These are phyloP conservation scores for Pempheris klunzingeri DNA, from an alignment of 2,797 vertebrate genomes.

Conservation along the genomic window DNA sequence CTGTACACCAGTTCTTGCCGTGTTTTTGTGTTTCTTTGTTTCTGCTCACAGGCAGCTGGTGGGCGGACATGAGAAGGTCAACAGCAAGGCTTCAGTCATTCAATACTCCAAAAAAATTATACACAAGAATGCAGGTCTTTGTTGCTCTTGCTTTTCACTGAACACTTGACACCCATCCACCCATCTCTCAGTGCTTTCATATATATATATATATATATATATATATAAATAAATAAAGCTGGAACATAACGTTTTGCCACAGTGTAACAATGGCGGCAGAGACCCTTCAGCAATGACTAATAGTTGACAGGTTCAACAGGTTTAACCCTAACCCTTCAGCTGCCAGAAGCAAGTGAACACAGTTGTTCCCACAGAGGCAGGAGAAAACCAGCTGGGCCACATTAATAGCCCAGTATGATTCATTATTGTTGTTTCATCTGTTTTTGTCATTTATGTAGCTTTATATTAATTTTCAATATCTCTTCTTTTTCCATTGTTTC, in stretches of 20 bases:
- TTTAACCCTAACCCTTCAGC: no score
- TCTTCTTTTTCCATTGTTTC: no score
- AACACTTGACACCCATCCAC: background rate
- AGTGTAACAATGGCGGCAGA: background rate
- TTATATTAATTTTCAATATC: no score
- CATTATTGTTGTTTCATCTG: no score
- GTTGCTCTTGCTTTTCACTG: constrained; percentile 6
- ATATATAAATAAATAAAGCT: background rate
- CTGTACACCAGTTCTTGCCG: background rate
- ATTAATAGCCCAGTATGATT: no score
- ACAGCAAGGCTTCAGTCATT: background rate
- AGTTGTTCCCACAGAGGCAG: no score
- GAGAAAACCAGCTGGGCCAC: no score
- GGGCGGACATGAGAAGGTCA: constrained; percentile 15
- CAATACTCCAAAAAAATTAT: background rate
- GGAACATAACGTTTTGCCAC: background rate
- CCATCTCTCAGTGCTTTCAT: background rate
- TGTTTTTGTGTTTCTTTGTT: constrained; percentile 5
- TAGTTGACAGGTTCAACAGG: background rate
- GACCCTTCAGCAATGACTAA: background rate
- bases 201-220: background rate
- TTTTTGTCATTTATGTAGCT: no score
- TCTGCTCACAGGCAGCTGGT: background rate
- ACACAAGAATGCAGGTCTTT: background rate
- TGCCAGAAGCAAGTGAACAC: no score